Evolutionary conservation across 2,797 vertebrate genomes (phyloP).

Genomic region (Perodicticus potto): DNA sequence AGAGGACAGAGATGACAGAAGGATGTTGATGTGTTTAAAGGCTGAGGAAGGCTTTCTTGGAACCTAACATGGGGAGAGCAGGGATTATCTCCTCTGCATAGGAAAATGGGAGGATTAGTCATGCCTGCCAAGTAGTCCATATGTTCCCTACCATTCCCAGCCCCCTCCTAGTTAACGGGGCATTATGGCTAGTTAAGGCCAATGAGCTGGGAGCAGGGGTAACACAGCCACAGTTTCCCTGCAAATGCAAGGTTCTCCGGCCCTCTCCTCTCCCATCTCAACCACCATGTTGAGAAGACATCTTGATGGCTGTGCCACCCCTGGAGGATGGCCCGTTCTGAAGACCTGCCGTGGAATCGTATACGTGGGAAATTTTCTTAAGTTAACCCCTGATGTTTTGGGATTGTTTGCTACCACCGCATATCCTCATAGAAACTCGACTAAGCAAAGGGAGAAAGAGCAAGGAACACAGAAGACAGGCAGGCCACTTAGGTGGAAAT

Average conservation of each 20-base stretch:
- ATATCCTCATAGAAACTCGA: not conserved
- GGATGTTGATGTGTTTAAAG: not conserved
- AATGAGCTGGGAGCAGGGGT: not conserved
- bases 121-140: not conserved
- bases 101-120: not conserved
- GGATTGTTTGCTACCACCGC: not conserved
- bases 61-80: not conserved
- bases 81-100: not conserved
- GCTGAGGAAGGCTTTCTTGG: not conserved
- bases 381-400: not conserved
- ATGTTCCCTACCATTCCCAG: too few species aligned
- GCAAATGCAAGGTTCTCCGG: not conserved
- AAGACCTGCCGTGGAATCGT: not conserved
- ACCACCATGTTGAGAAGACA: rapidly evolving
- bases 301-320: not conserved
- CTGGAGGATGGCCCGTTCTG: rapidly evolving
- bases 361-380: too few species aligned
- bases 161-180: not conserved
- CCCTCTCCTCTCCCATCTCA: not conserved
- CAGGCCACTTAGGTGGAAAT: not conserved
- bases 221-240: not conserved
- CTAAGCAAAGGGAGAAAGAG: not conserved
- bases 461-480: not conserved
- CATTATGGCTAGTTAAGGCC: not conserved
- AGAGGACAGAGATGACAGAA: not conserved